phyloP scores from a whole-genome alignment of 2,888 invertebrate species.

The Hypolimnas misippus region DNA sequence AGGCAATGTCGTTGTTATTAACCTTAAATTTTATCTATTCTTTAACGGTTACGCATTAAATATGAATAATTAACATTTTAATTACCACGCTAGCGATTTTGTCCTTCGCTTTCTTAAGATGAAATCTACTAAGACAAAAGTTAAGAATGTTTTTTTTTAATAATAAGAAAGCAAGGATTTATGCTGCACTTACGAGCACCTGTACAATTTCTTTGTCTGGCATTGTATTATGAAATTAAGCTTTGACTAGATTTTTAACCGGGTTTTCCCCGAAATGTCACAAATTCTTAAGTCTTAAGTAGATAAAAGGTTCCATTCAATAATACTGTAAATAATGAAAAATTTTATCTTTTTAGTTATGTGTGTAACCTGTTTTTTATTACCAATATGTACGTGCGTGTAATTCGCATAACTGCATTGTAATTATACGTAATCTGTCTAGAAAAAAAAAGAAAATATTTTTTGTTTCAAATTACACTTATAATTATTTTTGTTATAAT shows the following conservation, averaged over 20 bases:
- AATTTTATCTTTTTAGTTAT: no score
- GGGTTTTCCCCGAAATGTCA: constrained; percentile 16
- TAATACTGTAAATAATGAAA: no score
- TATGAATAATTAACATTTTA: constrained; percentile 14
- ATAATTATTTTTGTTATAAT: no score
- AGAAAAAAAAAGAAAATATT: no score
- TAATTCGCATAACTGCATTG: no score
- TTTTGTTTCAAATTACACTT: no score
- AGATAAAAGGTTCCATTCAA: no score
- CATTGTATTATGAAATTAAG: constrained; percentile 24
- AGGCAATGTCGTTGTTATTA: neutral
- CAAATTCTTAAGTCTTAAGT: no score
- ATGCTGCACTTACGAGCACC: constrained; percentile 18
- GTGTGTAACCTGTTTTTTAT: no score
- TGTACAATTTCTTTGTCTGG: constrained; percentile 37
- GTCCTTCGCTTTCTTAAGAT: constrained; percentile 1
- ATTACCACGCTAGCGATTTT: neutral
- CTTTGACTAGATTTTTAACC: constrained; percentile 9
- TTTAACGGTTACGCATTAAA: constrained; percentile 11
- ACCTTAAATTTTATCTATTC: constrained; percentile 12
- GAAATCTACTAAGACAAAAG: neutral
- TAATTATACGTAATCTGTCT: no score
- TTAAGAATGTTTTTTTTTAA: constrained; percentile 21
- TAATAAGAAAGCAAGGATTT: constrained; percentile 21
- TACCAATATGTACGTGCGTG: no score